These are phyloP conservation scores for Copidosoma aretas DNA, from an alignment of 2,888 invertebrate genomes.

Conservation along the genomic window DNA sequence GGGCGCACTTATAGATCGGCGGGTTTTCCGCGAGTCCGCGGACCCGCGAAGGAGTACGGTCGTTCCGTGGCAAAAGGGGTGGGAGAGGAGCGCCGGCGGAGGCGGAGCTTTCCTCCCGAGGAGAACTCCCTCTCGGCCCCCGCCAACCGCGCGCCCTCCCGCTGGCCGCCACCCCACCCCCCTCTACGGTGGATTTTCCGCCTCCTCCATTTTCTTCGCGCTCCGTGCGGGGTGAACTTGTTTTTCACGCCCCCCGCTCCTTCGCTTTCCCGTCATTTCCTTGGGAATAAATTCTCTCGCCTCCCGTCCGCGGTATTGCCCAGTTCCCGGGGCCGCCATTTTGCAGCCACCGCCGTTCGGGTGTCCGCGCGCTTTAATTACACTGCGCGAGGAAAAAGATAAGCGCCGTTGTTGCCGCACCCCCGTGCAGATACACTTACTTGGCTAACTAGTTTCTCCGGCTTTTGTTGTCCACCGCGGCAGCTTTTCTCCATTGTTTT, in stretches of 20 bases:
- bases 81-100: constrained; percentile 8
- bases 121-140: constrained; percentile 24
- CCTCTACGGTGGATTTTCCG: neutral
- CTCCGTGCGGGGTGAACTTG: constrained; percentile 14
- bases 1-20: constrained; percentile 1
- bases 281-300: constrained; percentile 25
- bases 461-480: constrained; percentile 20
- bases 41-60: constrained; percentile 31
- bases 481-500: constrained; percentile 29
- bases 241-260: constrained; percentile 7
- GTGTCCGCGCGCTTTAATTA: neutral
- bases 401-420: neutral
- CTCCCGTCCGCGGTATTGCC: neutral
- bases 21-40: constrained; percentile 35
- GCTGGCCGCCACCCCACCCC: neutral
- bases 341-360: neutral
- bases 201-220: constrained; percentile 17
- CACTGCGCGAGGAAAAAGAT: neutral
- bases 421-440: neutral
- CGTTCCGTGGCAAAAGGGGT: constrained; percentile 14
- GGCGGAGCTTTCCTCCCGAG: constrained; percentile 38
- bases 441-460: constrained; percentile 12
- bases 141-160: constrained; percentile 4
- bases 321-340: neutral
- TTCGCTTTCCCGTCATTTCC: constrained; percentile 24